Base-by-base conservation (phyloP, 2,888 invertebrate genomes). In the Caenorhabditis macrosperma region DNA sequence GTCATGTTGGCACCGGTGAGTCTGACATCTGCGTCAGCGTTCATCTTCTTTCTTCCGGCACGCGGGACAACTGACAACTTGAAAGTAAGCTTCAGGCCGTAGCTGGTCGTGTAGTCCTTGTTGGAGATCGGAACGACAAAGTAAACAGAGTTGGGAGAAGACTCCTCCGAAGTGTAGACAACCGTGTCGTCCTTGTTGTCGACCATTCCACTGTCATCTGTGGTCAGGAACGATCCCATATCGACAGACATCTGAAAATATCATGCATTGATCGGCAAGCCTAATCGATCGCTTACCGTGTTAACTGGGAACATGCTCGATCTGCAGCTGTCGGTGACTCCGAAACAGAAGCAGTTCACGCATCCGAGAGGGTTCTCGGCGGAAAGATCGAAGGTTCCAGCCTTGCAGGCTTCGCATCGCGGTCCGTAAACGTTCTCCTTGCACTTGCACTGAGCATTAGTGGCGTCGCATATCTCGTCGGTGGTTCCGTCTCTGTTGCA, bases 291-390 rank as follows among this genome's bases (percentile, higher is more conserved):
- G 9, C 82, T 82, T 38, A 88, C 75, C 15, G 77, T 80, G 20
- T 74, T 66, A 12, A 90, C 88, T 26, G 89, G 89, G 60, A 82
- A 85, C 81, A 93, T 93, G 0, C 96, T 95, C 79, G 95, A 95
- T 55, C 93, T 92, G 91, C 97, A 97, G 7, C 94, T 93, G 0
- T 94, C 94, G 0, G 96, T 95, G 91, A 95, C 95, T 0, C 96
- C 96, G 91, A 97, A 99, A 91, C 99, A 99, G 93, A 96, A 97
- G 90, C 99, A 99, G 86, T 95, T 94, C 1, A 96, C 96, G 90
- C 98, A 99, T 0, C 98, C 99, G 1, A 94, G 94, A 0, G 94
- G 94, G 91, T 97, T 96, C 68, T 92, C 93, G 1, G 93, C 93
- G 91, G 95, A 94, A 35, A 99, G 92, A 91, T 97, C 95, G 92